Percentiles rank a stretch among this genome's conserved stretches.
Evolutionary conservation across 1,140 invertebrate genomes (phyloP).

Genomic region (Drosophila setifemur): DNA sequence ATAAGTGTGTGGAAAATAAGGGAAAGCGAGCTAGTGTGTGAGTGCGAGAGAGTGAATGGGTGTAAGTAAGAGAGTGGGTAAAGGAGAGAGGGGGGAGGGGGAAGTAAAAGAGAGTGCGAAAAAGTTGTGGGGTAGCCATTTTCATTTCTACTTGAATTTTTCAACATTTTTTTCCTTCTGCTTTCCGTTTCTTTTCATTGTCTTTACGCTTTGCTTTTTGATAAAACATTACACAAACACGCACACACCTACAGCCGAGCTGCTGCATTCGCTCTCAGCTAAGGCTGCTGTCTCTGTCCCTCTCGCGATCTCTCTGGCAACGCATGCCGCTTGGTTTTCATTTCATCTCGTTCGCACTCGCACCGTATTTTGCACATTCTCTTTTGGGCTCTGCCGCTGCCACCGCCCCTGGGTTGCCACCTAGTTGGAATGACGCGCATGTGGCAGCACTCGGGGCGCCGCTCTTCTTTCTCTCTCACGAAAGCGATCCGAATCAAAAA

Average conservation of each 20-base stretch:
- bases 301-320: not conserved
- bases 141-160: constrained; percentile 63
- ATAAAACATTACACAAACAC: constrained; percentile 66
- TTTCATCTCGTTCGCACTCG: constrained; percentile 13
- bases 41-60: not conserved
- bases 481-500: constrained; percentile 8
- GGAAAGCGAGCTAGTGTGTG: not conserved
- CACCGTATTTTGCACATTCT: constrained; percentile 36
- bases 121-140: constrained; percentile 42
- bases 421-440: constrained; percentile 36
- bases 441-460: constrained; percentile 30
- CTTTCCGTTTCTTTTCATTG: constrained; percentile 54
- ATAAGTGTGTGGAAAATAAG: constrained; percentile 13
- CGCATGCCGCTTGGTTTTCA: constrained; percentile 15
- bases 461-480: not conserved
- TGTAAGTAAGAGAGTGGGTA: not conserved
- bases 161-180: constrained; percentile 41
- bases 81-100: not conserved
- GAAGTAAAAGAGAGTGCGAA: not conserved
- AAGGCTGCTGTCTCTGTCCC: constrained; percentile 2
- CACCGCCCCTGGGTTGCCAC: constrained; percentile 57
- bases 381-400: constrained; percentile 25
- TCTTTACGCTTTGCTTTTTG: constrained; percentile 72
- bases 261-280: constrained; percentile 23
- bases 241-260: constrained; percentile 36